Evolutionary conservation across 23 tunicate species (phyloP).

Genomic region (Trididemnum miniatum): DNA sequence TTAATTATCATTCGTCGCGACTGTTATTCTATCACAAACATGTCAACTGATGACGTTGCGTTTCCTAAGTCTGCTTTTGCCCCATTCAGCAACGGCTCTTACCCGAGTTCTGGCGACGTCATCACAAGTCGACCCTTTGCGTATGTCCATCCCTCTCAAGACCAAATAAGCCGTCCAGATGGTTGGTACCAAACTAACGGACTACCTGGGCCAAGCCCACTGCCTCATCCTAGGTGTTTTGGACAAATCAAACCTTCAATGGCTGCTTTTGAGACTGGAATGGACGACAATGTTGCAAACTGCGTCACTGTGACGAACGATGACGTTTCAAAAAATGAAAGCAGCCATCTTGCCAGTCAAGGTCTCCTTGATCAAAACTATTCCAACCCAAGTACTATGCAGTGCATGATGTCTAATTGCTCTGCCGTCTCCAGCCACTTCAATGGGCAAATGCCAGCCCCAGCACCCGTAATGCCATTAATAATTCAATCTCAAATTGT

Average conservation of each 20-base stretch:
- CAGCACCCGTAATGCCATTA: conserved; percentile 40
- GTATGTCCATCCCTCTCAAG: not conserved
- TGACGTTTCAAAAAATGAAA: not conserved
- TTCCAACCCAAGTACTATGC: not conserved
- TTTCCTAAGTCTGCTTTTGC: conserved; percentile 21
- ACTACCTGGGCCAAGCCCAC: not conserved
- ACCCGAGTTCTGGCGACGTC: not conserved
- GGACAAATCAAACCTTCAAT: not conserved
- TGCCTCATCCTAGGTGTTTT: not conserved
- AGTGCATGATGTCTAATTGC: not conserved
- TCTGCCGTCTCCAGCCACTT: too few species aligned
- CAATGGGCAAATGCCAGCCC: conserved; percentile 25
- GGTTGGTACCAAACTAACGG: not conserved
- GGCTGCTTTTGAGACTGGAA: not conserved
- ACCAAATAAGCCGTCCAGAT: too few species aligned
- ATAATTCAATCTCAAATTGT: not conserved
- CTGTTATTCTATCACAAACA: not conserved
- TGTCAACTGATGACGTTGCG: not conserved
- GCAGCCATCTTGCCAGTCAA: not conserved
- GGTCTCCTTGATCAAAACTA: not conserved
- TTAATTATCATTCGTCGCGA: not conserved
- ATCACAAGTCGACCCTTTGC: not conserved
- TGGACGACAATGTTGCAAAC: conserved; percentile 23
- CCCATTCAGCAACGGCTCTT: not conserved
- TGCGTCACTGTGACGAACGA: conserved; percentile 38